Percentiles rank a stretch among this genome's conserved stretches.
Conservation (phyloP, 2,113 vertebrate species). For the Alligator sinensis region DNA sequence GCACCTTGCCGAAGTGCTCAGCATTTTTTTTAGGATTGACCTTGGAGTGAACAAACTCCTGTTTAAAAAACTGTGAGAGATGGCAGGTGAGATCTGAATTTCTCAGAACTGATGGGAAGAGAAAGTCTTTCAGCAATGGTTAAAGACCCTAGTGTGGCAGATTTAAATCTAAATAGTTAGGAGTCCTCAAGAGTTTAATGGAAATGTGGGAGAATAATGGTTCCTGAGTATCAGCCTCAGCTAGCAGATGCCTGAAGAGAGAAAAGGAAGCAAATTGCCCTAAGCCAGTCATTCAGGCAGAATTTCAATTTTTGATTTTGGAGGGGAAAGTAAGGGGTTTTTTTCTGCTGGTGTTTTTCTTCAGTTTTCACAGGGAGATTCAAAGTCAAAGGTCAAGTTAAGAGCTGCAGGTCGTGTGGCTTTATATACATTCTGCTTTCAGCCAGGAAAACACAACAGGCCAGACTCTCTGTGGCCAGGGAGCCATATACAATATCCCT, state of each 20-base stretch:
- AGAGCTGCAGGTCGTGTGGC: neutral
- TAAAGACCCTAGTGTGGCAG: neutral
- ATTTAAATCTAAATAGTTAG: neutral
- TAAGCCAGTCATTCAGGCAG: neutral
- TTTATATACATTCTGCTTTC: neutral
- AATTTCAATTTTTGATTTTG: neutral
- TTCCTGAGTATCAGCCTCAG: neutral
- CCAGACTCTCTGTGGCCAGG: too few species aligned
- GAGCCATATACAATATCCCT: too few species aligned
- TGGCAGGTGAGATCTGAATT: neutral
- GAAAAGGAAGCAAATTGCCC: neutral
- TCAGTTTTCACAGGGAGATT: neutral
- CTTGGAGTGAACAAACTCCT: fast-evolving
- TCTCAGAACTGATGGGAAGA: fast-evolving
- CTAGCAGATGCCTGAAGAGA: neutral
- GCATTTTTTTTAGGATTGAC: neutral
- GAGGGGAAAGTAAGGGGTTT: neutral
- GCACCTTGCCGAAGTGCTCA: neutral
- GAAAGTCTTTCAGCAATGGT: neutral
- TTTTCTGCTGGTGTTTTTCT: neutral
- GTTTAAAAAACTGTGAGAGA: neutral
- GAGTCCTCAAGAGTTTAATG: neutral
- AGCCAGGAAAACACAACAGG: too few species aligned
- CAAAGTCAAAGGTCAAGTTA: neutral
- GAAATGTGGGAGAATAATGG: neutral